Evolutionary conservation across 2,113 vertebrate species (phyloP).

Genomic region (Mustela lutreola): DNA sequence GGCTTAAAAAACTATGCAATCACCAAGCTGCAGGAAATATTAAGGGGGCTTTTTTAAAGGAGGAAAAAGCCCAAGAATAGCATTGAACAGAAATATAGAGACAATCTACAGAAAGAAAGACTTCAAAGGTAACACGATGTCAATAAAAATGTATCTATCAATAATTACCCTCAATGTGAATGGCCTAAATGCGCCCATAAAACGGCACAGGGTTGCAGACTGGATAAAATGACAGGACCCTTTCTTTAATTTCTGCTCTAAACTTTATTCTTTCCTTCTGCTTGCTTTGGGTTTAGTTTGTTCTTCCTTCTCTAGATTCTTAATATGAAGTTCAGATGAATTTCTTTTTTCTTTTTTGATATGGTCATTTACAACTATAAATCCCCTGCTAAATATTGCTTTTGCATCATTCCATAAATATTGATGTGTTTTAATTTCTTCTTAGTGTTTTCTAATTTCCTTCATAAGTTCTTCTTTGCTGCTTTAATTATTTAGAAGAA

Average conservation of each 20-base stretch:
- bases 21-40: too few species aligned
- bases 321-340: background rate
- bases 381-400: background rate
- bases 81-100: too few species aligned
- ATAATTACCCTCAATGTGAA: too few species aligned
- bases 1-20: too few species aligned
- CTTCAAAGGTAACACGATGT: too few species aligned
- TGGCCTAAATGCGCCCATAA: too few species aligned
- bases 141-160: too few species aligned
- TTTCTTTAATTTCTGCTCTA: background rate
- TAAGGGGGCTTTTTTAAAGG: too few species aligned
- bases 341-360: background rate
- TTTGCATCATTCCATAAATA: background rate
- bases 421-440: background rate
- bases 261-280: background rate
- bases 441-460: background rate
- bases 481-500: background rate
- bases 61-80: too few species aligned
- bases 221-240: too few species aligned
- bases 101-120: too few species aligned
- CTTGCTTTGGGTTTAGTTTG: background rate
- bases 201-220: too few species aligned
- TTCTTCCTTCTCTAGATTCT: background rate
- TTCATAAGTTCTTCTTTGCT: background rate
- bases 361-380: background rate